Evolutionary conservation across 2,113 vertebrate species (phyloP).

Genomic region (Cochlearius cochlearius): DNA sequence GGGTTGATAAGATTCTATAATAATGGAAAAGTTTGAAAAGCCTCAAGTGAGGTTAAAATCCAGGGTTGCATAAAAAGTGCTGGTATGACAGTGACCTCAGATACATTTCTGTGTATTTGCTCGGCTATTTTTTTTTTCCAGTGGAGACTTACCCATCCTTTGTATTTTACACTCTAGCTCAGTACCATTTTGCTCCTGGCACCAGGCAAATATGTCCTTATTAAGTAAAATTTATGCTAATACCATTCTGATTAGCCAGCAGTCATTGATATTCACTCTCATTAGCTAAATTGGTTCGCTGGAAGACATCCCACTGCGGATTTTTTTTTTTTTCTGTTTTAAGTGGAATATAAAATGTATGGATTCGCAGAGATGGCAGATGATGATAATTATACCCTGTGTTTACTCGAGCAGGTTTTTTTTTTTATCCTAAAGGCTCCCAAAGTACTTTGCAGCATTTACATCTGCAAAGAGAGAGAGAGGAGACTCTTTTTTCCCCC

Average conservation of each 20-base stretch:
- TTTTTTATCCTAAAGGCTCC: slow-evolving; percentile 6
- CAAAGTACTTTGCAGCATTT: slow-evolving; percentile 28
- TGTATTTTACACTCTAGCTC: not conserved
- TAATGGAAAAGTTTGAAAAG: slow-evolving; percentile 16
- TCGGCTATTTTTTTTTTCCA: not conserved
- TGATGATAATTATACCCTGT: slow-evolving; percentile 58
- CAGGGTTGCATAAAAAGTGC: not conserved
- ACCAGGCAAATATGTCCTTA: slow-evolving; percentile 26
- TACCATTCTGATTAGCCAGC: slow-evolving; percentile 52
- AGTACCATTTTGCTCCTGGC: slow-evolving; percentile 4
- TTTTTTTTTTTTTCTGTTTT: not conserved
- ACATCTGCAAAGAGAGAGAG: not conserved
- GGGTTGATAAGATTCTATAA: slow-evolving; percentile 4
- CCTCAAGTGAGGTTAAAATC: not conserved
- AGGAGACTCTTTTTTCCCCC: not conserved
- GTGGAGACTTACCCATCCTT: not conserved
- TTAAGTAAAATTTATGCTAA: slow-evolving; percentile 62
- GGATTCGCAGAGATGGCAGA: slow-evolving; percentile 26
- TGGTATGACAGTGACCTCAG: not conserved
- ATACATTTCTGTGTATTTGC: slow-evolving; percentile 4
- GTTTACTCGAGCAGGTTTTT: not conserved
- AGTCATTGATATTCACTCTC: slow-evolving; percentile 60
- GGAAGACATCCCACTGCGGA: slow-evolving; percentile 20
- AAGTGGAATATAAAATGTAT: slow-evolving; percentile 57
- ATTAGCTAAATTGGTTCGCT: slow-evolving; percentile 52